A percentile compares a stretch with the other conserved stretches of the same genome.
Evolutionary conservation across 2,888 invertebrate species (phyloP).

Genomic region (Sycophila texana): DNA sequence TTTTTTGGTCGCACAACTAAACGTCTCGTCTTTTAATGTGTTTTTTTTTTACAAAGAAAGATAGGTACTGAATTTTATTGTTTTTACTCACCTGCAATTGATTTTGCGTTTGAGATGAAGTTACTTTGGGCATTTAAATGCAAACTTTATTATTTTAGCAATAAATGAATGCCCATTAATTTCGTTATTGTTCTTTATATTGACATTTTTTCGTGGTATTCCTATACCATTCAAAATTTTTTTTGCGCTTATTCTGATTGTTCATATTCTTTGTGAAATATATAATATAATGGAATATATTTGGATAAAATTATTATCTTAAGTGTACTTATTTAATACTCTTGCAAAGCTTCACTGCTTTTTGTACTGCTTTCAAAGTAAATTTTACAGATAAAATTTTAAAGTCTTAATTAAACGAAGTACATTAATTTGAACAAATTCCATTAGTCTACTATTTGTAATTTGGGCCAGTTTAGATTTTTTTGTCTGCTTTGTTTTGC

Average conservation of each 20-base stretch:
- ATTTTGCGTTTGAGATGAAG: constrained; percentile 52
- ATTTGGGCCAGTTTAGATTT: constrained; percentile 43
- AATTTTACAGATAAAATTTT: no score
- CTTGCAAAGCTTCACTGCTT: constrained; percentile 4
- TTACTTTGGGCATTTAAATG: constrained; percentile 44
- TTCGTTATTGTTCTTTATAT: constrained; percentile 23
- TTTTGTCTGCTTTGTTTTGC: constrained; percentile 45
- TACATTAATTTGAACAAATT: not conserved
- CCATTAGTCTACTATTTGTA: constrained; percentile 13
- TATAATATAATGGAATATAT: constrained; percentile 35
- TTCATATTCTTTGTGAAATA: constrained; percentile 11
- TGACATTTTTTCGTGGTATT: constrained; percentile 24
- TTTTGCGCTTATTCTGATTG: constrained; percentile 38
- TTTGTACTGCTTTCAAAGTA: no score
- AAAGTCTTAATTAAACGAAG: no score
- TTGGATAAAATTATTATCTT: constrained; percentile 6
- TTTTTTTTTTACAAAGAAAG: constrained; percentile 51
- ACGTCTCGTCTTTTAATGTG: constrained; percentile 30
- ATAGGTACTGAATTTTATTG: constrained; percentile 53
- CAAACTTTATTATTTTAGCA: constrained; percentile 37
- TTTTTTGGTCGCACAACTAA: constrained; percentile 43
- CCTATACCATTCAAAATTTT: constrained; percentile 33
- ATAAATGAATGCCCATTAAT: constrained; percentile 43
- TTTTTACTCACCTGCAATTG: constrained; percentile 57
- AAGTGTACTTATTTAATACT: not conserved